Evolutionary conservation across 2,113 vertebrate genomes (phyloP), one percentile per base, ranked within the genome.

Genomic region (Odontesthes bonariensis): DNA sequence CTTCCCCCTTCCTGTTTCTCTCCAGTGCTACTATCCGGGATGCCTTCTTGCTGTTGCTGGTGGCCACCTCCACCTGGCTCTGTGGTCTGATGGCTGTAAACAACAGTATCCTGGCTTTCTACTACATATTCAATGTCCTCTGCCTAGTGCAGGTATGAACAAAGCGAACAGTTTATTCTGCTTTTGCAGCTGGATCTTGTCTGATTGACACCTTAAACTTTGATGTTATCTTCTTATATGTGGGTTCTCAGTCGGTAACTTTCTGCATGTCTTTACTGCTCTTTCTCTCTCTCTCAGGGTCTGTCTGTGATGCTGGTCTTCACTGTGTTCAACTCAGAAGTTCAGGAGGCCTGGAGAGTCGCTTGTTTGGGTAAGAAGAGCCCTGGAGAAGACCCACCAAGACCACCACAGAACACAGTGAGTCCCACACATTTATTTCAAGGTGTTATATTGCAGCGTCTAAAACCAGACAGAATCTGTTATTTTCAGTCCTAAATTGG

Each of bases 81-180:
- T 98, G 98, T 91, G 98, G 97, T 73, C 96, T 99, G 74, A 96
- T 99, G 95, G 97, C 98, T 38, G 96, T 99, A 81, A 99, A 99
- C 94, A 98, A 99, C 95, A 99, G 97, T 88, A 93, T 99, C 90
- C 94, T 99, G 92, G 96, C 96, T 84, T 99, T 99, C 93, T 96
- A 99, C 95, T 99, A 99, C 94, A 96, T 99, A 93, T 97, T 98
- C 63, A 91, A 96, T 66, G 91, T 97, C 75, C 96, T 99, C 89
- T 98, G 96, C 88, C 94, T 97, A 33, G 91, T 99, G 81, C 98
- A 99, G 97, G 98, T 99, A 94, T 68, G 19, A 67, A 17, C 13
- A 2, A 56, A 79, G 38, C 59, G 11, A 7, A 6, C 2, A 38
- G 16, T 17, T 11, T 6, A 8, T 8, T 49, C 16, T 32, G 16